Percentiles rank a stretch among this genome's conserved stretches.
These are phyloP conservation scores for Pangasius djambal DNA, from an alignment of 2,797 vertebrate genomes.

Conservation along the genomic window DNA sequence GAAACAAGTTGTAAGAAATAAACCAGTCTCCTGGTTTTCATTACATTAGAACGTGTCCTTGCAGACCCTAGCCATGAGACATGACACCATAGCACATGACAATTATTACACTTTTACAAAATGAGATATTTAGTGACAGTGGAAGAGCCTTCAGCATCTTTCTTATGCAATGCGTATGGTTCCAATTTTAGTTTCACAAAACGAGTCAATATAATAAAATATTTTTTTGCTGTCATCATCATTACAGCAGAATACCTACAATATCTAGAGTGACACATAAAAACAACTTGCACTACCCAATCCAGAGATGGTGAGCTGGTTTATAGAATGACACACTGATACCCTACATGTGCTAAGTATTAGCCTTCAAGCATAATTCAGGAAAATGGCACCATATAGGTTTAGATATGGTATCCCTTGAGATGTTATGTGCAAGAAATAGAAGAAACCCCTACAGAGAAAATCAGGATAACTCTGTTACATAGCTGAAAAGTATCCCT, in stretches of 20 bases:
- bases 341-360: conserved; percentile 42
- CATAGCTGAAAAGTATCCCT: background rate
- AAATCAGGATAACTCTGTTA: conserved; percentile 21
- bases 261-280: background rate
- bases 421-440: conserved; percentile 15
- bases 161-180: background rate
- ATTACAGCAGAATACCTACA: background rate
- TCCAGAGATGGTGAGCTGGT: conserved; percentile 21
- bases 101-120: conserved; percentile 20
- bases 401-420: conserved; percentile 5
- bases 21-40: background rate
- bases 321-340: conserved; percentile 22
- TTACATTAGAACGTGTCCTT: conserved; percentile 13
- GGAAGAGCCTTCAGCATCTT: background rate
- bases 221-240: conserved; percentile 8
- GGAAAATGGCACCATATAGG: conserved; percentile 18
- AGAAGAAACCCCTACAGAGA: conserved; percentile 4
- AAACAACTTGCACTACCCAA: background rate
- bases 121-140: conserved; percentile 35
- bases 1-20: background rate
- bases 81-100: background rate
- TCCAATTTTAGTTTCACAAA: conserved; percentile 21
- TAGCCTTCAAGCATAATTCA: conserved; percentile 20
- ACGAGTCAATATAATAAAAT: conserved; percentile 1
- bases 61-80: background rate